Evolutionary conservation across 2,888 invertebrate species (phyloP).

Genomic region (Lasioglossum lativentre): DNA sequence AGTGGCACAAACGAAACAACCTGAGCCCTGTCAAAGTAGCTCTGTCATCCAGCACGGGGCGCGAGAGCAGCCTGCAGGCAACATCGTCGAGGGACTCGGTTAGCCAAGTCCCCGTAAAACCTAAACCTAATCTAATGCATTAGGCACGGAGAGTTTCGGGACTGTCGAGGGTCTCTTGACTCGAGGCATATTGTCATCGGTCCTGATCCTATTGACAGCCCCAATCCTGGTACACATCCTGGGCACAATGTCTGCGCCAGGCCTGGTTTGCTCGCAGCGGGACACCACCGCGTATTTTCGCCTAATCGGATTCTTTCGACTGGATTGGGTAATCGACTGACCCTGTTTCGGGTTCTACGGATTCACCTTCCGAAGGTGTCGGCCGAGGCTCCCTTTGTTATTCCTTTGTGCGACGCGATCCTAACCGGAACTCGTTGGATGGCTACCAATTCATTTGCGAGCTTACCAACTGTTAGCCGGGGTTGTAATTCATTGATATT

Average conservation of each 20-base stretch:
- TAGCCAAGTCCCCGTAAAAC: constrained; percentile 44
- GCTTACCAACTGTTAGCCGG: no score
- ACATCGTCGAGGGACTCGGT: constrained; percentile 33
- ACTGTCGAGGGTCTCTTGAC: constrained; percentile 78
- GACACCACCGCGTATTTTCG: constrained; percentile 68
- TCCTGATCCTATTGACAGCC: constrained; percentile 75
- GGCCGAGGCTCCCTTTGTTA: constrained; percentile 4
- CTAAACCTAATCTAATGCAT: constrained; percentile 72
- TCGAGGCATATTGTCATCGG: constrained; percentile 76
- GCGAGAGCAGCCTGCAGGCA: not conserved
- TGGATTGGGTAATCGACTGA: constrained; percentile 74
- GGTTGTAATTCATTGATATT: no score
- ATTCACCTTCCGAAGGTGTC: constrained; percentile 10
- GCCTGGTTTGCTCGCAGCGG: constrained; percentile 64
- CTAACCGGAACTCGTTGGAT: not conserved
- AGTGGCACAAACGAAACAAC: constrained; percentile 36
- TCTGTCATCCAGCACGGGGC: constrained; percentile 33
- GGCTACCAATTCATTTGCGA: not conserved
- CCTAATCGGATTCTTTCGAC: constrained; percentile 79
- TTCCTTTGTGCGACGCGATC: not conserved
- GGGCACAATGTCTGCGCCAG: constrained; percentile 51
- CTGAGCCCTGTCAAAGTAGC: constrained; percentile 25
- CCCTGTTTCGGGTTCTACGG: constrained; percentile 22
- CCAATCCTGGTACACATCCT: constrained; percentile 25
- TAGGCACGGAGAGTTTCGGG: constrained; percentile 64